These are phyloP conservation scores for Phalanger gymnotis DNA, from an alignment of 2,797 vertebrate genomes.

Conservation along the genomic window DNA sequence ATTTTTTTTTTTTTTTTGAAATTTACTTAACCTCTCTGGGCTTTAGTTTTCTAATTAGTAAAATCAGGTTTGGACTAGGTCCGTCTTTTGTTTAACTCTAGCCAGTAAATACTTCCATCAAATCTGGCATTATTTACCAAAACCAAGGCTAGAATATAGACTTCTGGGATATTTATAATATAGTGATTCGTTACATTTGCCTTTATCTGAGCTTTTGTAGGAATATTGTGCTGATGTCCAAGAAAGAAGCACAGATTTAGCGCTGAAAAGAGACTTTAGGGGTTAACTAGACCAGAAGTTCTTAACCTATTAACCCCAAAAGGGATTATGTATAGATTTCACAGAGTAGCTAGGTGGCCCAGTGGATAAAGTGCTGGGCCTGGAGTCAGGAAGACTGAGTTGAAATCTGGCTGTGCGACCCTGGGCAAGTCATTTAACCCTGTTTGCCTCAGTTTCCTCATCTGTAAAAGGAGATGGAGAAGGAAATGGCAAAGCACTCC, in stretches of 20 bases:
- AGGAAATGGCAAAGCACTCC: neutral
- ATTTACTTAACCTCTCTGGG: neutral
- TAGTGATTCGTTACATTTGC: neutral
- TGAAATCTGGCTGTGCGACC: neutral
- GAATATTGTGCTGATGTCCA: no score
- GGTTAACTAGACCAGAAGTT: neutral
- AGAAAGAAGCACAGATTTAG: neutral
- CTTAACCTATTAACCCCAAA: neutral
- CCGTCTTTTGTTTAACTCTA: neutral
- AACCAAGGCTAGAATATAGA: neutral
- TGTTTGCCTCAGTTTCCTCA: neutral
- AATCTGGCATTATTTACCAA: neutral
- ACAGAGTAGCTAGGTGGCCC: no score
- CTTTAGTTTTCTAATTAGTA: neutral
- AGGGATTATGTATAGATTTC: neutral
- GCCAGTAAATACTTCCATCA: neutral
- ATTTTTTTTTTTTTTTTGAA: neutral
- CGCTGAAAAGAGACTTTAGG: neutral
- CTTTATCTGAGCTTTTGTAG: neutral
- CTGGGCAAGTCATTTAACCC: neutral
- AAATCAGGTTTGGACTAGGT: neutral
- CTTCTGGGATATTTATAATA: neutral
- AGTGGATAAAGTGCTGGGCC: neutral
- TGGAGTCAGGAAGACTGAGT: neutral
- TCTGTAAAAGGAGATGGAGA: neutral